A percentile compares a stretch with the other conserved stretches of the same genome.
phyloP scores from a whole-genome alignment of 2,888 invertebrate genomes.

The Perizoma flavofasciatum region DNA sequence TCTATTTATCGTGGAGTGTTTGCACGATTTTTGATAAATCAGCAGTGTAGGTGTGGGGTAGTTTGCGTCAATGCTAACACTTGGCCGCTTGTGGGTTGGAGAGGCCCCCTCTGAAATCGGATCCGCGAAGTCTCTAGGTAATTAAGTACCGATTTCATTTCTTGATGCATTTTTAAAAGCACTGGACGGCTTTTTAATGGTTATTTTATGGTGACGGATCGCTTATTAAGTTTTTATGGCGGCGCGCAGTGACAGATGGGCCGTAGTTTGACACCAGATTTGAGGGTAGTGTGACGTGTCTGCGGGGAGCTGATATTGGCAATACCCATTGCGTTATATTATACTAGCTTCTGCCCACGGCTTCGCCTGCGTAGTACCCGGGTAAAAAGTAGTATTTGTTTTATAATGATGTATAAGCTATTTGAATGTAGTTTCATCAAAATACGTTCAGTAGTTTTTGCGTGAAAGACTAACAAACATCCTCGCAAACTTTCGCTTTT shows the following conservation, averaged over 20 bases:
- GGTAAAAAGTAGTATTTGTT: too few relatives aligned
- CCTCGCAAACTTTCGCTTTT: too few relatives aligned
- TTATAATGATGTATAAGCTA: too few relatives aligned
- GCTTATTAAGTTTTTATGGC: conserved; percentile 83
- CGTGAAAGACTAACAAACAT: too few relatives aligned
- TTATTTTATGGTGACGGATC: conserved; percentile 84
- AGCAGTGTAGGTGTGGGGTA: conserved; percentile 41
- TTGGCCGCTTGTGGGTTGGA: conserved; percentile 28
- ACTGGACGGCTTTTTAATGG: conserved; percentile 82
- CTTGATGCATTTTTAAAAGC: conserved; percentile 84
- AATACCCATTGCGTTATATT: not conserved
- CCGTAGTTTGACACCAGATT: conserved; percentile 81
- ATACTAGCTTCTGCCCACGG: not conserved
- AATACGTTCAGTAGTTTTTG: too few relatives aligned
- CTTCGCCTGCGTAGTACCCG: too few relatives aligned
- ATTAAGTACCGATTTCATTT: conserved; percentile 82
- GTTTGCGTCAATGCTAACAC: conserved; percentile 46
- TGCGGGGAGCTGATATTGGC: conserved; percentile 31
- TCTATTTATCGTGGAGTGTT: conserved; percentile 42
- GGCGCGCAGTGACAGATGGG: conserved; percentile 77
- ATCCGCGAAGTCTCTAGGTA: conserved; percentile 80
- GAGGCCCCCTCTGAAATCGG: conserved; percentile 66
- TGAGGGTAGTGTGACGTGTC: conserved; percentile 54
- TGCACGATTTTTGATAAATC: conserved; percentile 44
- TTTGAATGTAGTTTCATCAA: too few relatives aligned